Evolutionary conservation across 2,888 invertebrate species (phyloP), one percentile per base, ranked within the genome.

Genomic region (Mystacides longicornis): DNA sequence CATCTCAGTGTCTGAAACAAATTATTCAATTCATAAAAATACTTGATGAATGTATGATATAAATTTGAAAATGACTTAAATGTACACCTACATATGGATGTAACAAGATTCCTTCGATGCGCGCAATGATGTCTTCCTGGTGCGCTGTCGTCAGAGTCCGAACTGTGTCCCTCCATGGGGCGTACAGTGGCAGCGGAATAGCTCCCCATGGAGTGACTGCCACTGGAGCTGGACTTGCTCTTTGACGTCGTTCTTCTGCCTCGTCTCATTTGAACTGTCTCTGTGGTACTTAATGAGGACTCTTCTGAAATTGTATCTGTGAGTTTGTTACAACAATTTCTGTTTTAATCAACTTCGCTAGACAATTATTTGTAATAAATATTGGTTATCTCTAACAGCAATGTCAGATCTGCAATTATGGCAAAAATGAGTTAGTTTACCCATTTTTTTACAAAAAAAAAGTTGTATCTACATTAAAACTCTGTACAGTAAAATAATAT

Each of bases 201-300:
- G 7, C 31, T 14, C 31, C 7, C 31, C 7, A 43, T 18, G 16
- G 43, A 16, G 16, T 43, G 43, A 43, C 43, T 18, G 7, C 43
- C 43, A 11, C 14, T 43, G 52, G 51, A 51, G 19, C 19, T 18
- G 20, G 54, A 18, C 20, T 46, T 46, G 18, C 33, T 48, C 14
- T 19, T 37, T 1, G 31, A 16, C 9, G 51, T 46, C 1, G 43
- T 53, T 20, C 54, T 45, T n/a, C 54, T 43, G 5, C 51, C 49
- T 21, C 57, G 37, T 20, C 52, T 19, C 45, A 27, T 52, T 21
- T 45, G 46, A 31, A 54, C 58, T 20, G 56, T 52, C 31, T 56
- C 58, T 18, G 58, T 58, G 20, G 56, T 52, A 27, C 58, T 58
- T 49, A 58, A 33, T 19, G 51, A 53, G 18, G 57, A 54, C 22